Evolutionary conservation across 2,113 vertebrate genomes (phyloP), one percentile per base, ranked within the genome.

Genomic region (Coptodon bakossiorum): DNA sequence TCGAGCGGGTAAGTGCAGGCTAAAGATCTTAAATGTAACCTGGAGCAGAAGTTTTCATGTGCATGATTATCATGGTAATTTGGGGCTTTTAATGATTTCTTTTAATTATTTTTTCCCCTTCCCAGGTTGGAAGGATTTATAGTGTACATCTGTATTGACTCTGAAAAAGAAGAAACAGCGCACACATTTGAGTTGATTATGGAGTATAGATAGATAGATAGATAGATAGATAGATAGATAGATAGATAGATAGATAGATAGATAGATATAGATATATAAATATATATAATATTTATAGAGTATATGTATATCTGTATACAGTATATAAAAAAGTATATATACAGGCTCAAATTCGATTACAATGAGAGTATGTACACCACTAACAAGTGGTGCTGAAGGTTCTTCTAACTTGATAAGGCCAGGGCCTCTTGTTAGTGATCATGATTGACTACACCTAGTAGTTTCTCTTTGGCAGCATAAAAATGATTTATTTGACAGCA

Each of bases 221-320:
- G 1, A 38, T 38, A 38, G 1, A 38, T 38, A 36, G 1, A 36
- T 36, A 4, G 2, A 4, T 38, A 2, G 2, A 9, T 38, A 4
- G 0, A 4, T 4, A 17, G 2, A 1, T 2, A 3, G 3, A 2
- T 4, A 3, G 0, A 5, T 11, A 40, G 3, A 1, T 1, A 12
- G 5, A 13, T 5, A 40, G 5, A 11, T 1, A 38, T 11, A 11
- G 4, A 27, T 27, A 27, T 27, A 27, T 27, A 27, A 1, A 4
- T 27, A 27, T 10, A 38, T 5, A 3, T 3, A 13, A 3, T 6
- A 6, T 5, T 3, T 4, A 36, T 2, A 9, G 50, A 9, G 50
- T 2, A 52, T n/a, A n/a, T 36, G 36, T 36, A 36, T 36, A 36
- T 36, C 36, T 52, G 50, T 52, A n/a, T 53, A 53, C 3, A 53